phyloP scores from a whole-genome alignment of 2,797 vertebrate species.

The Mastacembelus armatus region DNA sequence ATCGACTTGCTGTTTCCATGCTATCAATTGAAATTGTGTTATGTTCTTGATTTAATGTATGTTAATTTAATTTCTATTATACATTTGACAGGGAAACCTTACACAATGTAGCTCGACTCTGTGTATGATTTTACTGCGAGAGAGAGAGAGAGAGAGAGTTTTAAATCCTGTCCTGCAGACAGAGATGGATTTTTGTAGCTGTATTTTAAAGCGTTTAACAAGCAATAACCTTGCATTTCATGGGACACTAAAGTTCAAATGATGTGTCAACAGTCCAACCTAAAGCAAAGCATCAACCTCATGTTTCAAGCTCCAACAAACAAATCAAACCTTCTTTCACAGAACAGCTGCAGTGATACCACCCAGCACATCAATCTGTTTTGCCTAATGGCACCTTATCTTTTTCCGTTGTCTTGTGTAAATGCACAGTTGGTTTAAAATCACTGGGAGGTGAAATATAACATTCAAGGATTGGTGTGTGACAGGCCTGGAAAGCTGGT shows the following conservation, averaged over 20 bases:
- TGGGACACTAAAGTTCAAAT: not conserved
- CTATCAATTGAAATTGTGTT: not conserved
- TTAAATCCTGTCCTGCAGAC: not conserved
- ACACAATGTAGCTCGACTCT: not conserved
- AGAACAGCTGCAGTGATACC: constrained; percentile 22
- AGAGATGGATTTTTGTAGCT: not conserved
- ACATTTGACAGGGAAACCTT: not conserved
- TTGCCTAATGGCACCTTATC: constrained; percentile 33
- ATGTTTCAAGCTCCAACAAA: constrained; percentile 25
- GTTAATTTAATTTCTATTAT: not conserved
- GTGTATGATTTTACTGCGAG: not conserved
- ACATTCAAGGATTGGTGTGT: not conserved
- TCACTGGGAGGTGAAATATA: constrained; percentile 7
- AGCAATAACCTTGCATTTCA: constrained; percentile 3
- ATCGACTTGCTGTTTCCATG: not conserved
- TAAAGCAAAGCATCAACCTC: constrained; percentile 2
- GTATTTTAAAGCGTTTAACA: constrained; percentile 14
- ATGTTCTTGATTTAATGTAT: not conserved
- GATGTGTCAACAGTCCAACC: constrained; percentile 8
- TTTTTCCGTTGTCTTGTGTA: not conserved
- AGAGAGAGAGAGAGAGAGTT: not conserved
- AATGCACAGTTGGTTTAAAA: constrained; percentile 15
- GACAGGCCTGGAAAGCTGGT: constrained; percentile 38
- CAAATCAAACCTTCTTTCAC: constrained; percentile 19
- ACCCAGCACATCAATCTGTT: constrained; percentile 12